Evolutionary conservation across 2,797 vertebrate species (phyloP), one percentile per base, ranked within the genome.

Genomic region (Melanotaenia pygmaea): DNA sequence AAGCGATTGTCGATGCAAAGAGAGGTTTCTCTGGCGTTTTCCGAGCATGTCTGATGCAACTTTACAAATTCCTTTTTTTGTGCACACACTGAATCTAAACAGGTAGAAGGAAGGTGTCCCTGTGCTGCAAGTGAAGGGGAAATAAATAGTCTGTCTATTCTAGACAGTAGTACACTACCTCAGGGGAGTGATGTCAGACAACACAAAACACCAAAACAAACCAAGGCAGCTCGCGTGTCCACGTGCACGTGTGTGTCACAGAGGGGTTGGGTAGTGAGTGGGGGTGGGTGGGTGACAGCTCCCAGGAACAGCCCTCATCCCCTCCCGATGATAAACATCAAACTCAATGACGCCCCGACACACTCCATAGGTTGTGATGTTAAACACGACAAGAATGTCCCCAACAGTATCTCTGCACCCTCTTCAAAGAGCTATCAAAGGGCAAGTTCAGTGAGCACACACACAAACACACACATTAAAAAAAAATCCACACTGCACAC

Each of bases 371-470:
- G 84, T 76, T 90, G 74, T 77, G 85, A 91, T 88, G 85, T 84
- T 86, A 82, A 90, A 87, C 83, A 77, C 60, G 74, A 86, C 83
- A 86, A 87, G 84, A 86, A 83, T 80, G 90, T 88, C 81, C 88
- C 86, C 59, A 79, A 68, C 87, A 80, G 83, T 84, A 89, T 90
- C 85, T 79, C 45, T 73, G 67, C 79, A 70, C 62, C 59, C 70
- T 85, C 77, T 88, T 85, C 83, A 85, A 70, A 85, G 86, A 83
- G 79, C 82, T 80, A 92, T 91, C 91, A 92, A 89, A 91, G 88
- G 88, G 76, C 81, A 79, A 88, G 89, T 81, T 88, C 86, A 87
- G 80, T 72, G 71, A 82, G 85, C 81, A 64, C 78, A 85, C 76
- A 75, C 3, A 64, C 12, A 28, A 3, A 51, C 9, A 20, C 6